phyloP scores from a whole-genome alignment of 2,113 vertebrate genomes.

The Martes martes region DNA sequence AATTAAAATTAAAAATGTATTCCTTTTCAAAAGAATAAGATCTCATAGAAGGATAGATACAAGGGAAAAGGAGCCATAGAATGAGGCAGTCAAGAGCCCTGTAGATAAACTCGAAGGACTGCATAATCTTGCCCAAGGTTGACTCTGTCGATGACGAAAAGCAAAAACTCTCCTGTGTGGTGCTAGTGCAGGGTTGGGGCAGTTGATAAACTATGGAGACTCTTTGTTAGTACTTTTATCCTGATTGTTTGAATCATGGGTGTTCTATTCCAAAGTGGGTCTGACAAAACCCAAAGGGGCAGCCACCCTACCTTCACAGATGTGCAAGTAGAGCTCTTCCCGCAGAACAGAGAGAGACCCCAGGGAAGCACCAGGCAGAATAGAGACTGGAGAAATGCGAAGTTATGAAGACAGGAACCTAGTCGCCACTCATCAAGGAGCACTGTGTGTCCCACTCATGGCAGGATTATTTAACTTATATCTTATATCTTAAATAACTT shows the following conservation, averaged over 20 bases:
- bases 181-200: fast-evolving
- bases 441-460: neutral
- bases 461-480: neutral
- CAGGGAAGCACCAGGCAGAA: neutral
- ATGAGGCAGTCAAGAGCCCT: neutral
- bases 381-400: neutral
- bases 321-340: neutral
- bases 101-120: neutral
- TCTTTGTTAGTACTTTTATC: neutral
- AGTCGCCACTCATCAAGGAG: neutral
- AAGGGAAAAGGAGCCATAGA: neutral
- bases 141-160: neutral
- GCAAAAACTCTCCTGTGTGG: neutral
- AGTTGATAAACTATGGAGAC: neutral
- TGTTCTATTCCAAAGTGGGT: neutral
- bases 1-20: neutral
- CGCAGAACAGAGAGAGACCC: neutral
- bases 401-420: neutral
- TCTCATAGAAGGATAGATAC: neutral
- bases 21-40: neutral
- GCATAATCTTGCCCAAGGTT: neutral
- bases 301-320: neutral
- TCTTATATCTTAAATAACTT: neutral
- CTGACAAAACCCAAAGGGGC: neutral
- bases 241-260: neutral